A percentile compares a stretch with the other conserved stretches of the same genome.
Conservation (phyloP, 2,797 vertebrate genomes). For the Masticophis lateralis region DNA sequence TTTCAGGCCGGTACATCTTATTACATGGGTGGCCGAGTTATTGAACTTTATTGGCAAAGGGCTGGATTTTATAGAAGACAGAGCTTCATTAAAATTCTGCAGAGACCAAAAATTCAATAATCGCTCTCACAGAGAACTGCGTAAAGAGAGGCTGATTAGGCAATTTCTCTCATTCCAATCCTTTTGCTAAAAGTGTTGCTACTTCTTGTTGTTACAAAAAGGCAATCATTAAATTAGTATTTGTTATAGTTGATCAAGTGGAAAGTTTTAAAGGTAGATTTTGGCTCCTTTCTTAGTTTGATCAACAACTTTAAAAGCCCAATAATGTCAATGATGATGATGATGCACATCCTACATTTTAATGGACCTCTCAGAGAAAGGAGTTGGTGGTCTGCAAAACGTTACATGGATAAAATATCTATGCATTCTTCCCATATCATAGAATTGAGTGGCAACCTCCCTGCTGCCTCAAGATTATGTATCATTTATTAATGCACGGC, state of each 20-base stretch:
- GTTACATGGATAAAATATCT: neutral
- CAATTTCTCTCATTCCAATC: constrained; percentile 79
- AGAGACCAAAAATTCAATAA: constrained; percentile 87
- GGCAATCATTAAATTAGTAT: constrained; percentile 79
- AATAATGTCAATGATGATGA: constrained; percentile 13
- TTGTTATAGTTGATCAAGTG: constrained; percentile 75
- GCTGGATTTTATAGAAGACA: constrained; percentile 77
- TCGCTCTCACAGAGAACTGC: constrained; percentile 79
- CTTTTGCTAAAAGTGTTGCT: constrained; percentile 74
- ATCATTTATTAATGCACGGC: neutral
- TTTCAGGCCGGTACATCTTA: constrained; percentile 81
- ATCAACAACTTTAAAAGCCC: constrained; percentile 62
- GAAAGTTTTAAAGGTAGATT: constrained; percentile 76
- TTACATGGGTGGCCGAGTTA: constrained; percentile 86
- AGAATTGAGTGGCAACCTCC: neutral
- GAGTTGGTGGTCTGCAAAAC: neutral
- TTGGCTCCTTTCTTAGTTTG: constrained; percentile 70
- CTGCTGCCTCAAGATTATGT: neutral
- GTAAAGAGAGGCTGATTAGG: constrained; percentile 81
- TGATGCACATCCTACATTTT: neutral
- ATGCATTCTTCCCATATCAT: neutral
- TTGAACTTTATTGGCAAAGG: constrained; percentile 84
- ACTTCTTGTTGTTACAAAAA: constrained; percentile 78
- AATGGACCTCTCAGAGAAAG: neutral
- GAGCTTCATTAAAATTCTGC: constrained; percentile 89